These are phyloP conservation scores for Lethocerus indicus DNA, from an alignment of 1,140 invertebrate species.

Conservation along the genomic window DNA sequence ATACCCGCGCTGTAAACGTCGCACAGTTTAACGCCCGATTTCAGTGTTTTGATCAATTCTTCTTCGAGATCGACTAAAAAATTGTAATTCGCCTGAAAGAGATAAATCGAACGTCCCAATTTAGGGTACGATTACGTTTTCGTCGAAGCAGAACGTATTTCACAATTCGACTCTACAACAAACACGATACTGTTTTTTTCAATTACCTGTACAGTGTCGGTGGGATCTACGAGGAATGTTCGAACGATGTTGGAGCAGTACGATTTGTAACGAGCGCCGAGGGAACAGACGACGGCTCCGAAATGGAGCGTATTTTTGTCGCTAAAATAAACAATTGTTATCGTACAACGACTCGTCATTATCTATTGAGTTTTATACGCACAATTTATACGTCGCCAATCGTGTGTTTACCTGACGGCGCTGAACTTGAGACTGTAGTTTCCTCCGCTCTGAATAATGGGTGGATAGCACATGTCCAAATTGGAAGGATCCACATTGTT, in stretches of 20 bases:
- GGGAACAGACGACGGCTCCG: conserved; percentile 86
- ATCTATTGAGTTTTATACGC: too few species aligned
- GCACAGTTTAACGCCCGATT: conserved; percentile 67
- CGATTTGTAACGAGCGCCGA: conserved; percentile 89
- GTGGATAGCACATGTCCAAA: conserved; percentile 94
- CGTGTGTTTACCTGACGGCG: conserved; percentile 44
- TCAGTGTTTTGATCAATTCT: conserved; percentile 69
- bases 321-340: conserved; percentile 41
- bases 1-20: conserved; percentile 79
- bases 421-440: conserved; percentile 96
- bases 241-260: conserved; percentile 98
- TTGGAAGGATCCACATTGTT: conserved; percentile 64
- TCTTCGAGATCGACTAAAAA: conserved; percentile 85
- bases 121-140: background rate
- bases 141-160: too few species aligned
- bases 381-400: background rate
- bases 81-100: conserved; percentile 69
- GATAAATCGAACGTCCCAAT: background rate
- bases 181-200: too few species aligned
- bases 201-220: conserved; percentile 48
- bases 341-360: too few species aligned
- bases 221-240: conserved; percentile 93
- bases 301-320: conserved; percentile 92
- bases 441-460: conserved; percentile 96
- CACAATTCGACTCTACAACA: too few species aligned